Conservation (phyloP, 2,113 vertebrate genomes). For the Cryptomyrus ogoouensis region DNA sequence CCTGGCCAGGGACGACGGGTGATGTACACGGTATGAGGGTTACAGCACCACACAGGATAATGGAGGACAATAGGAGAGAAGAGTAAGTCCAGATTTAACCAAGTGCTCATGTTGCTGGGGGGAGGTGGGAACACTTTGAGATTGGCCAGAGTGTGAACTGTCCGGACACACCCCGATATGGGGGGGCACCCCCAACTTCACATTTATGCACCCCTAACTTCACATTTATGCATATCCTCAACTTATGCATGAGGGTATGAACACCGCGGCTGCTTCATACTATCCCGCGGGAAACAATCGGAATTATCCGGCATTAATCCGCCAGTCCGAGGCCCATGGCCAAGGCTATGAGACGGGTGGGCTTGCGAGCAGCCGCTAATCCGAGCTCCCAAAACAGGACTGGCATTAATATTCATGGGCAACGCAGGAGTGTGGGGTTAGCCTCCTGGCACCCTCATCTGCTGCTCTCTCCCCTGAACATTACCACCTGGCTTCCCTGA, state of each 20-base stretch:
- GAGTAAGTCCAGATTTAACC: background rate
- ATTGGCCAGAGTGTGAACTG: background rate
- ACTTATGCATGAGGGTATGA: background rate
- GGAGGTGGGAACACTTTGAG: background rate
- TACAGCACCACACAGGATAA: background rate
- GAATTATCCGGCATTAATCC: slow-evolving; percentile 1
- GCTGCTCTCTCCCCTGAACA: background rate
- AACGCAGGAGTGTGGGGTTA: background rate
- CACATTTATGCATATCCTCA: background rate
- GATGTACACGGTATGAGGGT: background rate
- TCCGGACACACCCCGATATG: background rate
- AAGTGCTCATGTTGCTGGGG: background rate
- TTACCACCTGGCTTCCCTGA: background rate
- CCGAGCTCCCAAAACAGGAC: background rate
- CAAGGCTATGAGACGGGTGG: background rate
- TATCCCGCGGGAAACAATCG: background rate
- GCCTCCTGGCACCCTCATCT: background rate
- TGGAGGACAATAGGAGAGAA: background rate
- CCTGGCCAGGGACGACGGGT: slow-evolving; percentile 44
- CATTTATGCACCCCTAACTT: background rate
- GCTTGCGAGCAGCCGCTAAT: background rate
- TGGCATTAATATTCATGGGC: background rate
- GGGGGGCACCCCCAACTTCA: background rate
- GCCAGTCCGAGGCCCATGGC: background rate
- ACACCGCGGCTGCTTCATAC: background rate